Evolutionary conservation across 2,113 vertebrate species (phyloP).

Genomic region (Poeciliopsis turrubarensis): DNA sequence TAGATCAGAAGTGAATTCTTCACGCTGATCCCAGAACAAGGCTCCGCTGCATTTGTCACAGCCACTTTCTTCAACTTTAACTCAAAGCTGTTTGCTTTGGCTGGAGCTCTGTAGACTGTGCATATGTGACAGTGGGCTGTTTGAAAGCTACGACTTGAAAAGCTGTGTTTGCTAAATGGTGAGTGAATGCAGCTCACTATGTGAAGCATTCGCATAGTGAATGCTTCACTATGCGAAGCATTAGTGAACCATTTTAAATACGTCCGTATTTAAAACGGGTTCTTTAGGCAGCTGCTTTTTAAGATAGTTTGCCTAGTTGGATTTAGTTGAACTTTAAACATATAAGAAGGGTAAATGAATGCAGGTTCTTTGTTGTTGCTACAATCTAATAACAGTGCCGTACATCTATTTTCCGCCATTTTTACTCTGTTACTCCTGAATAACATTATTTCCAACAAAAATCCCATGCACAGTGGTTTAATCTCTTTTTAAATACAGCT

Average conservation of each 20-base stretch:
- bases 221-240: too few species aligned
- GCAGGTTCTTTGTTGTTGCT: not conserved
- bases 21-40: conserved; percentile 74
- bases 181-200: conserved; percentile 1
- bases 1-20: conserved; percentile 75
- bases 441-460: not conserved
- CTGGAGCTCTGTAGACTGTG: conserved; percentile 57
- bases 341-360: not conserved
- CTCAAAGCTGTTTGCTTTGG: conserved; percentile 70
- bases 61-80: conserved; percentile 72
- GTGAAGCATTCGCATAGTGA: not conserved
- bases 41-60: conserved; percentile 75
- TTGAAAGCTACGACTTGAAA: conserved; percentile 38
- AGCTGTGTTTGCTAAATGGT: conserved; percentile 26
- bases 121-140: conserved; percentile 62
- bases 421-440: not conserved
- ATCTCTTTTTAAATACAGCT: too few species aligned
- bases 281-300: not conserved
- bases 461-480: not conserved
- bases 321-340: not conserved
- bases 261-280: not conserved
- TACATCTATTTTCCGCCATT: not conserved
- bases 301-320: not conserved
- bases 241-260: too few species aligned
- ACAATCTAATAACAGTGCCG: too few species aligned